These are phyloP conservation scores for Nibea albiflora DNA, from an alignment of 2,113 vertebrate species.

Conservation along the genomic window DNA sequence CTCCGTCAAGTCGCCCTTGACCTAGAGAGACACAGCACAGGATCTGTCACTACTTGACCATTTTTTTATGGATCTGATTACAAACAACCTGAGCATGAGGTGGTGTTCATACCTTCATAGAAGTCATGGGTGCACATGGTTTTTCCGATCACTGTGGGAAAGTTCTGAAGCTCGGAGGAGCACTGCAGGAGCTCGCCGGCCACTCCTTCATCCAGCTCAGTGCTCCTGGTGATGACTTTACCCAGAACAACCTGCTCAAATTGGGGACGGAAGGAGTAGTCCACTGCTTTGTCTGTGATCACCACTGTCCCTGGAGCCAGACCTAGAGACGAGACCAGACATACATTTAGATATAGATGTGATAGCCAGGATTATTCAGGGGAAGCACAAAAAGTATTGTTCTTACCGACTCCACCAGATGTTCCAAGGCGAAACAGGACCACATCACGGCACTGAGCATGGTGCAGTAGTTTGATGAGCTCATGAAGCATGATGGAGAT, in stretches of 20 bases:
- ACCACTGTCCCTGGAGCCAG: constrained; percentile 88
- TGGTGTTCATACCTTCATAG: constrained; percentile 87
- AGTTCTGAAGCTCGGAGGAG: constrained; percentile 81
- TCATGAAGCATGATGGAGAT: constrained; percentile 93
- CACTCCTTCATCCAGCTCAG: constrained; percentile 87
- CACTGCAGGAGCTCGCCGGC: constrained; percentile 84
- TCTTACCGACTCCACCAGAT: constrained; percentile 90
- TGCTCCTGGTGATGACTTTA: constrained; percentile 86
- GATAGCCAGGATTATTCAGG: not conserved
- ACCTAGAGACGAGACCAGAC: constrained; percentile 67
- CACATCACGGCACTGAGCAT: constrained; percentile 87
- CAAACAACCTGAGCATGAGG: not conserved
- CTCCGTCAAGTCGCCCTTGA: constrained; percentile 89
- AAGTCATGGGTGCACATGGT: constrained; percentile 92
- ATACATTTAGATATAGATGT: not conserved
- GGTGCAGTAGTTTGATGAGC: constrained; percentile 93
- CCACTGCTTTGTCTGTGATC: constrained; percentile 86
- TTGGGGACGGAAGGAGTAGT: constrained; percentile 85
- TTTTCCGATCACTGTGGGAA: constrained; percentile 85
- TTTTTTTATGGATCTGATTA: not conserved
- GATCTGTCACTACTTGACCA: constrained; percentile 11
- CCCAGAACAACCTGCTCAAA: constrained; percentile 90
- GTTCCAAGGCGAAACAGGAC: constrained; percentile 89
- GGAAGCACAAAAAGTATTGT: not conserved
- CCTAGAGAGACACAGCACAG: constrained; percentile 71